Evolutionary conservation across 1,140 invertebrate genomes (phyloP).

Genomic region (Panonychus citri): DNA sequence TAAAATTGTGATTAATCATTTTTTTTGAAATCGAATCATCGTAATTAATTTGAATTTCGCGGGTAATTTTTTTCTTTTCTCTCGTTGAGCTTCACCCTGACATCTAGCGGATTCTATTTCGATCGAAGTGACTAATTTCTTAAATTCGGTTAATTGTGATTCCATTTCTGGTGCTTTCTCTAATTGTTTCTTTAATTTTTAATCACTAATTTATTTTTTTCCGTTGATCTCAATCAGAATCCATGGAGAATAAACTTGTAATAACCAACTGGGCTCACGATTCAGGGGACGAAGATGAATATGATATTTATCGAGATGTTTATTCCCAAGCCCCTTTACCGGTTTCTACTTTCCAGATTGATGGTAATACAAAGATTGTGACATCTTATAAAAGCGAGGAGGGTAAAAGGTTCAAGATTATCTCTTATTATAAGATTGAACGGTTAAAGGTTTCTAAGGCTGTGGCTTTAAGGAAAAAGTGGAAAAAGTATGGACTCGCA

Average conservation of each 20-base stretch:
- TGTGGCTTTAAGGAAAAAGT: slow-evolving; percentile 75
- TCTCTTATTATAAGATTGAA: slow-evolving; percentile 73
- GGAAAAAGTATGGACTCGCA: slow-evolving; percentile 81
- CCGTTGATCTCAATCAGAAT: no score
- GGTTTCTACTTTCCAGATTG: slow-evolving; percentile 44
- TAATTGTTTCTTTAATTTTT: no score
- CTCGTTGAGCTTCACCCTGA: no score
- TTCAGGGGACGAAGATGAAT: slow-evolving; percentile 2
- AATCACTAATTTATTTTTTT: no score
- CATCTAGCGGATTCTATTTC: no score
- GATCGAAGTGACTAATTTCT: no score
- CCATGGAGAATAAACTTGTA: background rate
- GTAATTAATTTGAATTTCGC: no score
- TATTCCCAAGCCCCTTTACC: slow-evolving; percentile 7
- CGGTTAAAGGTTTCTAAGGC: slow-evolving; percentile 71
- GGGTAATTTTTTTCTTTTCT: no score
- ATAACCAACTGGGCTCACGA: slow-evolving; percentile 9
- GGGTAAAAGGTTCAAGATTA: slow-evolving; percentile 49
- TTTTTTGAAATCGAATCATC: no score
- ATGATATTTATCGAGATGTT: background rate
- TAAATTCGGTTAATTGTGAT: no score
- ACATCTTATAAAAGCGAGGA: slow-evolving; percentile 79
- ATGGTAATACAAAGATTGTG: slow-evolving; percentile 68
- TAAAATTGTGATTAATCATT: no score
- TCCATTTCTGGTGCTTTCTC: no score